Conservation (phyloP, 1,140 invertebrate species). For the Triops cancriformis region DNA sequence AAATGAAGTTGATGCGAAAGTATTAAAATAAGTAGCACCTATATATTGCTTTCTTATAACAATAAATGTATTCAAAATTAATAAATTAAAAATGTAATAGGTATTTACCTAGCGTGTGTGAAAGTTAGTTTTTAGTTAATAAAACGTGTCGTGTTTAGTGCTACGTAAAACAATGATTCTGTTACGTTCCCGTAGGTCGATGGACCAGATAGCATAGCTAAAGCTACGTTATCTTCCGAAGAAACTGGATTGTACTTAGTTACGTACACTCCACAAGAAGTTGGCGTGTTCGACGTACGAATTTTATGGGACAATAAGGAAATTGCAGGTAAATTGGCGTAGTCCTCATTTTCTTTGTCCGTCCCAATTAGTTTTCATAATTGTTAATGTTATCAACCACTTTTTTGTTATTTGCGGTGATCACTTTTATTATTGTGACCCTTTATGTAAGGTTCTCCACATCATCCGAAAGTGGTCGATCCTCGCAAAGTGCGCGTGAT, state of each 20-base stretch:
- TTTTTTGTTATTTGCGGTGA: neutral
- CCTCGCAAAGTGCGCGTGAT: slow-evolving; percentile 54
- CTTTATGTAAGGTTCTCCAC: slow-evolving; percentile 51
- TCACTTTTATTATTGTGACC: no score
- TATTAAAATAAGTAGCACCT: no score
- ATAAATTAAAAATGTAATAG: no score
- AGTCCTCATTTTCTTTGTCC: neutral
- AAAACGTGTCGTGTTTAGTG: no score
- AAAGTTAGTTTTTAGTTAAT: no score
- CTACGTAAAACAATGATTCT: no score
- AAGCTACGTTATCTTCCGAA: slow-evolving; percentile 46
- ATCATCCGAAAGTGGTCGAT: slow-evolving; percentile 61
- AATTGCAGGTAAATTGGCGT: slow-evolving; percentile 42
- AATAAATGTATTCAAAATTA: no score
- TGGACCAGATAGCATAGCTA: slow-evolving; percentile 58
- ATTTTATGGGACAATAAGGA: slow-evolving; percentile 62
- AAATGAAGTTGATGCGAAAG: no score
- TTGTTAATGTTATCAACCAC: neutral
- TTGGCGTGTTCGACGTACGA: slow-evolving; percentile 61
- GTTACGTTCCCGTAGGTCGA: slow-evolving; percentile 43
- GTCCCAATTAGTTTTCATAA: neutral
- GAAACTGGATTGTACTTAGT: slow-evolving; percentile 51
- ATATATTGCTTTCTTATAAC: no score
- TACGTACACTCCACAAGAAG: slow-evolving; percentile 58
- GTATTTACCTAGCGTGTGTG: no score